Evolutionary conservation across 2,888 invertebrate species (phyloP), one percentile per base, ranked within the genome.

Genomic region (Acrobasis suavella): DNA sequence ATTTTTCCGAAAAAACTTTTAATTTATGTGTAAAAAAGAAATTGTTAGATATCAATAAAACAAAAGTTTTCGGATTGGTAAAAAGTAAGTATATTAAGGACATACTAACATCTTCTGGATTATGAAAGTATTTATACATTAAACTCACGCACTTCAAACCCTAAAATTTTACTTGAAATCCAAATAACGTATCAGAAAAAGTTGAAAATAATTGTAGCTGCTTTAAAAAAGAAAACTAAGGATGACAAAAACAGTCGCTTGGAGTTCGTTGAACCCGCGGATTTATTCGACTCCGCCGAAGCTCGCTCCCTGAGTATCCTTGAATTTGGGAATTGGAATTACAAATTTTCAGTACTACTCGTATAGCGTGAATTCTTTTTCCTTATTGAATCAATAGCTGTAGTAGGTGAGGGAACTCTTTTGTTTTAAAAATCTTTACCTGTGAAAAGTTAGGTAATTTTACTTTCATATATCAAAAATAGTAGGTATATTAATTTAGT

Each of bases 331-430:
- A 81, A 89, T 90, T 87, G 85, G 91, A 91, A 90, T 91, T 91
- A 88, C 87, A 91, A 91, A 91, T 91, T 90, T 89, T 89, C 88
- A 87, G 85, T 81, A 82, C 81, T 83, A n/a, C n/a, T n/a, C n/a
- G n/a, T n/a, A 83, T 84, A 82, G 82, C 85, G 85, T 83, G 86
- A 86, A 85, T 77, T 70, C 67, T 64, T 68, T 32, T 7, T 32
- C 32, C 7, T 32, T 32, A 32, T 32, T 32, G 32, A 32, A 32
- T 32, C 32, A 32, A 7, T 32, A 32, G 32, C 32, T 32, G 5
- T 22, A 22, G 22, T 22, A 22, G 5, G 22, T 22, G 8, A 32
- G 32, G 5, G 32, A 7, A 8, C 32, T 32, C 8, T 32, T 32
- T 32, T 32, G 32, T 32, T 32, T 2, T 32, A 32, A 32, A 7